Evolutionary conservation across 2,888 invertebrate species (phyloP), one percentile per base, ranked within the genome.

Genomic region (Acrobasis suavella): DNA sequence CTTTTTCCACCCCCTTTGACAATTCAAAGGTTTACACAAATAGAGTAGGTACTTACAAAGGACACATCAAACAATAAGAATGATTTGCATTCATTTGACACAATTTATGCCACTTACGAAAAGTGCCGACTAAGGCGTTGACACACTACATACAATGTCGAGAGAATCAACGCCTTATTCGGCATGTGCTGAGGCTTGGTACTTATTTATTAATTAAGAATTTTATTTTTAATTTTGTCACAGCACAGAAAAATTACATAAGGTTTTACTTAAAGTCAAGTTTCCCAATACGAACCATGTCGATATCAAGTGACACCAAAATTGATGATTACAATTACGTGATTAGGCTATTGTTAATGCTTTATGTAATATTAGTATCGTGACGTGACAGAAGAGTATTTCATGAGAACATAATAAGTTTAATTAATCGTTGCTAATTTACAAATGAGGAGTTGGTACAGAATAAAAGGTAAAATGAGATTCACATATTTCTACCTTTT

Each of bases 331-430:
- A 38, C 38, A 50, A 60, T 50, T 37, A 16, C 22, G 42, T 58
- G 50, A 60, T 60, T 51, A 51, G 14, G 17, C 51, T 38, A 60
- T 60, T 60, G 42, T 60, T 60, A 60, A 37, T 60, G 39, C 50
- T n/a, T 60, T 60, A 60, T 51, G 39, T 51, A 50, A 50, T 38
- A 14, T 17, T 16, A 16, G 16, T 50, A 50, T 14, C 42, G 22
- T 58, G 46, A 58, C n/a, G 14, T 49, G 46, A 58, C 9, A 9
- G 32, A 9, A 32, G 9, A 17, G 15, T 32, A n/a, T 37, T 50
- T 15, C 50, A 37, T 50, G 59, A 7, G 50, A 37, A 58, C 16
- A 49, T 39, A 42, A 42, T 15, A 9, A 39, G 42, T 46, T 17
- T 38, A 14, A 39, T 17, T 56, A 42, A 55, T 37, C 9, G 16